Conservation (phyloP, 2,113 vertebrate genomes). For the Melanerpes formicivorus region DNA sequence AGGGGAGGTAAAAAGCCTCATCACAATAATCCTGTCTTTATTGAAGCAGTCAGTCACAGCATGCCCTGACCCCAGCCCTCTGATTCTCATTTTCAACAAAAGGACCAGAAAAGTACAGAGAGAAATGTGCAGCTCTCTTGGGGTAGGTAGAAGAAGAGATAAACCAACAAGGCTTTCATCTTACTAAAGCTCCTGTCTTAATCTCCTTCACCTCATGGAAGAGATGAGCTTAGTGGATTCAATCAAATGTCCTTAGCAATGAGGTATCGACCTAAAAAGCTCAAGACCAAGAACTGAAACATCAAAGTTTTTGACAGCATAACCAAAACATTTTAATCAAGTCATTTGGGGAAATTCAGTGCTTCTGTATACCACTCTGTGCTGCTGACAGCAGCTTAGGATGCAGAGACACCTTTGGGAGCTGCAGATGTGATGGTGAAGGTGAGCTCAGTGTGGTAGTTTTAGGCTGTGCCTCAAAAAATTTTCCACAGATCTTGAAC, state of each 20-base stretch:
- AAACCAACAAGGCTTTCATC: slow-evolving; percentile 44
- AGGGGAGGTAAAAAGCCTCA: not conserved
- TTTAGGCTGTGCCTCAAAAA: no score
- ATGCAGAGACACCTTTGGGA: not conserved
- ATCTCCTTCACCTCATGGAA: not conserved
- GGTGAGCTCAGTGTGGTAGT: not conserved
- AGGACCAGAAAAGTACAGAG: slow-evolving; percentile 46
- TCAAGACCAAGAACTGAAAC: not conserved
- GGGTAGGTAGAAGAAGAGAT: slow-evolving; percentile 22
- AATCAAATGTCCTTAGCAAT: not conserved
- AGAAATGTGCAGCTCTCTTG: not conserved
- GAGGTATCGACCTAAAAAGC: not conserved
- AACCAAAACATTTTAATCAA: not conserved
- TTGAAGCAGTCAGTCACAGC: slow-evolving; percentile 30
- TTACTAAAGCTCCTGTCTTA: not conserved
- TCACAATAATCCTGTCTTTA: slow-evolving; percentile 47
- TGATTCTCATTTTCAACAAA: slow-evolving; percentile 26
- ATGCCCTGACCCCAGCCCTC: slow-evolving; percentile 7
- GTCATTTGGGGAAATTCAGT: not conserved
- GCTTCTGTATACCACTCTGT: not conserved
- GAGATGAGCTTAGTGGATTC: not conserved
- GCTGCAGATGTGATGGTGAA: not conserved
- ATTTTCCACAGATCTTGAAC: no score
- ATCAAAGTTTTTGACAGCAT: not conserved
- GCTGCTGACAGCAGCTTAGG: not conserved